Percentiles rank a stretch among this genome's conserved stretches.
Evolutionary conservation across 2,888 invertebrate genomes (phyloP).

Genomic region (Halictus quadricinctus): DNA sequence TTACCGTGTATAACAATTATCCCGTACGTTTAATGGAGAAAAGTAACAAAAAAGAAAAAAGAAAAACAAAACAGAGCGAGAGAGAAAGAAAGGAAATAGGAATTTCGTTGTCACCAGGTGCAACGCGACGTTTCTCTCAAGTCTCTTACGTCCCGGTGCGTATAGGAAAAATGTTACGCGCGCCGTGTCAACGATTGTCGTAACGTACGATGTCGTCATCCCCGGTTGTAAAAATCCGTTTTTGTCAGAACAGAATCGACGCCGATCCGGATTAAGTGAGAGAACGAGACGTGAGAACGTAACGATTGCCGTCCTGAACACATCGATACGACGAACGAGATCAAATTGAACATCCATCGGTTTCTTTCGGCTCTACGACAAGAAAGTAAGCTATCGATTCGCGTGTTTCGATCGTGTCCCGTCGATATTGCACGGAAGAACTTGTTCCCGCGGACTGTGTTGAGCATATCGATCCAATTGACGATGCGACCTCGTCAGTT

Average conservation of each 20-base stretch:
- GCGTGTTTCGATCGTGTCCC: conserved; percentile 34
- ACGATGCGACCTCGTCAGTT: conserved; percentile 8
- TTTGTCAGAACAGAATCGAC: conserved; percentile 34
- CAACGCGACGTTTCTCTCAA: conserved; percentile 25
- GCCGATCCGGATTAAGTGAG: conserved; percentile 18
- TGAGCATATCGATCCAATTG: conserved; percentile 8
- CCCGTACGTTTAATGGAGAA: conserved; percentile 18
- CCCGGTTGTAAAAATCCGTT: conserved; percentile 37
- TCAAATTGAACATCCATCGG: conserved; percentile 40
- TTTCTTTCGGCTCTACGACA: conserved; percentile 40
- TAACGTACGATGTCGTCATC: background rate
- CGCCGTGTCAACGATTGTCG: conserved; percentile 8
- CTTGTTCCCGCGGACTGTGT: conserved; percentile 8
- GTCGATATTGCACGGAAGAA: conserved; percentile 43
- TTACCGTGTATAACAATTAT: conserved; percentile 45
- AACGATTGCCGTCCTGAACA: conserved; percentile 78
- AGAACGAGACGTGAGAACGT: conserved; percentile 44
- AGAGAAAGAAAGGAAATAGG: background rate
- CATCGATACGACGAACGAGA: conserved; percentile 75
- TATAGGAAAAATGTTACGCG: background rate
- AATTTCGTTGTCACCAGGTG: conserved; percentile 26
- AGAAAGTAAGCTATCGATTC: conserved; percentile 45
- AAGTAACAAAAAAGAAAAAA: conserved; percentile 11
- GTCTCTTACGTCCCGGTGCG: conserved; percentile 20
- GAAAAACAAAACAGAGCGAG: background rate